Conservation (phyloP, 2,888 invertebrate genomes). For the Spicauda simplicius region DNA sequence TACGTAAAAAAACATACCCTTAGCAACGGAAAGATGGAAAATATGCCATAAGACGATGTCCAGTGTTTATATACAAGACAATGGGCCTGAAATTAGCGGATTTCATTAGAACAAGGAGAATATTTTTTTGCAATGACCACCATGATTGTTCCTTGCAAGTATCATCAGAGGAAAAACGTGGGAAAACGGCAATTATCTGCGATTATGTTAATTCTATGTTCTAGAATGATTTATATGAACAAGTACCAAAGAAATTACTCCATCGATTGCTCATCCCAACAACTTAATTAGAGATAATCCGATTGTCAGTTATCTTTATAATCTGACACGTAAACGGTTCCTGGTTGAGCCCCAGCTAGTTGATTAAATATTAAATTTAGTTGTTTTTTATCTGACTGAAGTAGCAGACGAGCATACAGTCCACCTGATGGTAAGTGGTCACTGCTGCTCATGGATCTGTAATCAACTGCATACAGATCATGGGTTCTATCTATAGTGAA, state of each 20-base stretch:
- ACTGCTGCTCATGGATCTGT: no score
- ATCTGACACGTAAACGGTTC: no score
- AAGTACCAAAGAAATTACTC: not conserved
- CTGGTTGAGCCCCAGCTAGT: no score
- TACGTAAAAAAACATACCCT: not conserved
- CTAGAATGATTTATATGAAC: not conserved
- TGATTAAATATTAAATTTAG: no score
- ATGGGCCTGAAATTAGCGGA: not conserved
- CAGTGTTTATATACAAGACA: not conserved
- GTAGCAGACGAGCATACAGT: no score
- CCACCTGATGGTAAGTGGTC: no score
- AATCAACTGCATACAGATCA: no score
- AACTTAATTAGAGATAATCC: no score
- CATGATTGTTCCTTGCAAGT: not conserved
- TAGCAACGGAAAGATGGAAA: not conserved
- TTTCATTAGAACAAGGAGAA: not conserved
- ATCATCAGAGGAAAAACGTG: slow-evolving; percentile 5
- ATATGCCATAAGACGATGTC: not conserved
- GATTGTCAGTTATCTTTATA: no score
- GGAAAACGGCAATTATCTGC: slow-evolving; percentile 5
- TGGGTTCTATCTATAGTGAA: no score
- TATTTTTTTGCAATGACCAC: not conserved
- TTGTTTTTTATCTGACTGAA: no score
- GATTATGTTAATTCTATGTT: not conserved
- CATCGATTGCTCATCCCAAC: not conserved